phyloP scores from a whole-genome alignment of 1,140 invertebrate genomes.

The Copidosoma floridanum region DNA sequence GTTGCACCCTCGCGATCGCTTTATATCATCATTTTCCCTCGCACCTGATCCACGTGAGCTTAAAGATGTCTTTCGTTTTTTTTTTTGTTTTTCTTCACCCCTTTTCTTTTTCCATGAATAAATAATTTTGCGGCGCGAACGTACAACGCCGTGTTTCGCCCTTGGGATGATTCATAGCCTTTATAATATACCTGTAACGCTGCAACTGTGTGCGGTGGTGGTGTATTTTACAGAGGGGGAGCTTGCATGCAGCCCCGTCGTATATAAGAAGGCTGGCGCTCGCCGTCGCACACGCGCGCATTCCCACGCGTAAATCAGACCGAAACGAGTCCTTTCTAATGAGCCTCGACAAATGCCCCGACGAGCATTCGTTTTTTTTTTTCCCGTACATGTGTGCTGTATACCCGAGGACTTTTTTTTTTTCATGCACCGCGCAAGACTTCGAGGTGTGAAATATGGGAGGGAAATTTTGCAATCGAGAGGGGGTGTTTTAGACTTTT shows the following conservation, averaged over 20 bases:
- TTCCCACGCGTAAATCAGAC: constrained; percentile 14
- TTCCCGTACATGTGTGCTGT: neutral
- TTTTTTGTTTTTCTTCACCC: neutral
- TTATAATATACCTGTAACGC: neutral
- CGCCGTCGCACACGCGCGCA: neutral
- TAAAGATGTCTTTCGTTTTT: no score
- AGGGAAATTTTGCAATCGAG: no score
- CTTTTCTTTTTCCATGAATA: neutral
- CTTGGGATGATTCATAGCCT: constrained; percentile 9
- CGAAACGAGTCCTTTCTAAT: constrained; percentile 9
- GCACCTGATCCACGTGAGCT: no score
- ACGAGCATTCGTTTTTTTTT: neutral
- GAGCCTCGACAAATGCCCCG: neutral
- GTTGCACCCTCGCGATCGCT: neutral
- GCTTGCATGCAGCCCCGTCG: neutral
- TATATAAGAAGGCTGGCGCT: neutral
- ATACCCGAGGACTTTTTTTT: no score
- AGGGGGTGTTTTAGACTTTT: no score
- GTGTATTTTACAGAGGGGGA: no score
- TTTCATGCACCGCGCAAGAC: no score
- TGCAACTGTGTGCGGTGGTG: neutral
- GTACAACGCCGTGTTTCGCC: neutral
- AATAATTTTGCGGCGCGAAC: neutral
- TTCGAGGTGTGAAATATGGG: no score
- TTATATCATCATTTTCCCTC: neutral